Base-by-base conservation (phyloP, 2,797 vertebrate genomes). In the Euthynnus affinis region DNA sequence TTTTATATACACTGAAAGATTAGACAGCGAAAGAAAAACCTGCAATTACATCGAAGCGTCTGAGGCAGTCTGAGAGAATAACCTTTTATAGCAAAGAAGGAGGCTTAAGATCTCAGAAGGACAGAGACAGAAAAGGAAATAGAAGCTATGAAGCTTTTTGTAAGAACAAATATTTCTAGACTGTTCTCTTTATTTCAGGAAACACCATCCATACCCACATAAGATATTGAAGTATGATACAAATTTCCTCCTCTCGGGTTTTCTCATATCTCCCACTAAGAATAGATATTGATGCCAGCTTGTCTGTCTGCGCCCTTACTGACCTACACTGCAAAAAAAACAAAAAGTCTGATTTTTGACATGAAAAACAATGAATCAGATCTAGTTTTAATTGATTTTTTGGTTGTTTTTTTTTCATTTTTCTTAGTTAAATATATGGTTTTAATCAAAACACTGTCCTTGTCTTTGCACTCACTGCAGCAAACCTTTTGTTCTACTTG, bases 321-420 rank as follows among this genome's bases (percentile, higher is more conserved):
- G 60, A 76, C 72, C 72, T 68, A 17, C 78, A 74, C 80, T 81
- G 72, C 27, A 79, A 76, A 80, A 87, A 18, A 9, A 20, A 0
- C 0, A 3, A 1, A 9, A 29, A 71, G 63, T 44, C 22, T 1
- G 4, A 18, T 44, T 29, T 55, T 59, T 14, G 9, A 10, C 51
- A 51, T 20, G 17, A 1, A 61, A 32, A 29, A 13, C 52, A 15
- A 2, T 12, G 5, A 3, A 34, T 57, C 37, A 49, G 0, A 56
- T 44, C 1, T 32, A 27, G 10, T 49, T 22, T 15, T 14, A n/a
- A 65, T 44, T 44, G 13, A 44, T 44, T 44, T 44, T 40, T 13
- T 44, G 13, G 13, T 15, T 44, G 42, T 12, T 14, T 44, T 44
- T 44, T 5, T 32, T 32, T 29, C 2, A 44, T 44, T 44, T 44